Evolutionary conservation across 2,113 vertebrate genomes (phyloP).

Genomic region (Macquaria australasica): DNA sequence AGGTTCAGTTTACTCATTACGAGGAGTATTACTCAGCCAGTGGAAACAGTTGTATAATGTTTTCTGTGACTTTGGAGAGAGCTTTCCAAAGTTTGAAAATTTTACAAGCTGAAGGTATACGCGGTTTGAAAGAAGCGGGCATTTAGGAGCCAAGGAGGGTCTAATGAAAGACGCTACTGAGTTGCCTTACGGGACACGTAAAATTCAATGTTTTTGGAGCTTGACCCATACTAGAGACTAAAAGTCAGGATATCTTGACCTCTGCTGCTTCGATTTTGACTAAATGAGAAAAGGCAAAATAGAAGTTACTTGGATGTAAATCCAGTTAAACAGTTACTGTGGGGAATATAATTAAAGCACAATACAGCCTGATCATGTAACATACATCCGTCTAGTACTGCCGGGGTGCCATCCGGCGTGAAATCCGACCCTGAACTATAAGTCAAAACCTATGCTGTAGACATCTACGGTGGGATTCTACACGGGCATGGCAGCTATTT

Average conservation of each 20-base stretch:
- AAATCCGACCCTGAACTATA: background rate
- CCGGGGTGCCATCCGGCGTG: background rate
- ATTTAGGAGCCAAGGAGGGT: background rate
- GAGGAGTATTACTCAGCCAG: background rate
- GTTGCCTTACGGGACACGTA: background rate
- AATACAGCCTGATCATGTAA: background rate
- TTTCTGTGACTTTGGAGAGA: background rate
- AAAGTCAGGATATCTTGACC: too few species aligned
- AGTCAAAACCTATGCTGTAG: background rate
- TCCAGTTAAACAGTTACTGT: background rate
- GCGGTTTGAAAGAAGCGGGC: background rate
- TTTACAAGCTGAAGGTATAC: too few species aligned
- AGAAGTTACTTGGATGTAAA: too few species aligned
- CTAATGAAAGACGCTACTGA: background rate
- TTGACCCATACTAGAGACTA: background rate
- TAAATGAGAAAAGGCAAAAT: too few species aligned
- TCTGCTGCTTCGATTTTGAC: too few species aligned
- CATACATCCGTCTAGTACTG: background rate
- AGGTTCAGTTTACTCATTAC: background rate
- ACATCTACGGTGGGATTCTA: background rate
- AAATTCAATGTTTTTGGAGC: background rate
- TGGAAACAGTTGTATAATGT: background rate
- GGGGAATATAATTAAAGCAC: background rate
- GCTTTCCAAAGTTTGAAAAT: background rate
- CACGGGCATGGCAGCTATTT: too few species aligned